These are phyloP conservation scores for Cerceris ruficornis DNA, from an alignment of 2,888 invertebrate species.

Conservation along the genomic window DNA sequence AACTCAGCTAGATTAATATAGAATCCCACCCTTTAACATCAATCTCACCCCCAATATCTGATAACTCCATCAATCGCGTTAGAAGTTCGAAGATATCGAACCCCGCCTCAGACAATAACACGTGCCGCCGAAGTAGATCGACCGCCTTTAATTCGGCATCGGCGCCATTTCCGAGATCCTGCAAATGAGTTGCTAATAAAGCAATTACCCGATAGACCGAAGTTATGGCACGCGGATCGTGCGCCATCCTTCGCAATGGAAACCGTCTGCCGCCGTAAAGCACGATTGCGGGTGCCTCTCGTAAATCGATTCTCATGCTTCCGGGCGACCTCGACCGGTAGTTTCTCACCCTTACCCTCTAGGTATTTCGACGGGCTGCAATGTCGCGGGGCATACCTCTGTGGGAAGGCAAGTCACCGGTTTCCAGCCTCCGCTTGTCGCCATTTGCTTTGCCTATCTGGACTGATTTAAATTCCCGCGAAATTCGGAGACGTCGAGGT, in stretches of 20 bases:
- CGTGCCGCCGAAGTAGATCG: slow-evolving; percentile 25
- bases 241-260: slow-evolving; percentile 1
- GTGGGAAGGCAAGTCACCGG: background rate
- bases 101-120: background rate
- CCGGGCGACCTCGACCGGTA: background rate
- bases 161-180: slow-evolving; percentile 33
- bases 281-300: slow-evolving; percentile 39
- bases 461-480: too few species aligned
- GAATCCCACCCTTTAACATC: too few species aligned
- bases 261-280: slow-evolving; percentile 26
- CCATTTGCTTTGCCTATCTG: too few species aligned
- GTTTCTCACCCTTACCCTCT: slow-evolving; percentile 8
- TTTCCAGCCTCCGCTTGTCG: background rate
- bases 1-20: too few species aligned
- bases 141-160: slow-evolving; percentile 32
- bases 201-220: slow-evolving; percentile 66
- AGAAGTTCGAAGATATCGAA: background rate
- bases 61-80: too few species aligned
- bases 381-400: background rate
- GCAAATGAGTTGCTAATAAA: slow-evolving; percentile 72
- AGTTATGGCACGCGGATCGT: slow-evolving; percentile 56
- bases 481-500: too few species aligned
- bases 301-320: slow-evolving; percentile 50
- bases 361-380: slow-evolving; percentile 3
- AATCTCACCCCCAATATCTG: too few species aligned